Evolutionary conservation across 2,888 invertebrate species (phyloP).

Genomic region (Nymphalis urticae): DNA sequence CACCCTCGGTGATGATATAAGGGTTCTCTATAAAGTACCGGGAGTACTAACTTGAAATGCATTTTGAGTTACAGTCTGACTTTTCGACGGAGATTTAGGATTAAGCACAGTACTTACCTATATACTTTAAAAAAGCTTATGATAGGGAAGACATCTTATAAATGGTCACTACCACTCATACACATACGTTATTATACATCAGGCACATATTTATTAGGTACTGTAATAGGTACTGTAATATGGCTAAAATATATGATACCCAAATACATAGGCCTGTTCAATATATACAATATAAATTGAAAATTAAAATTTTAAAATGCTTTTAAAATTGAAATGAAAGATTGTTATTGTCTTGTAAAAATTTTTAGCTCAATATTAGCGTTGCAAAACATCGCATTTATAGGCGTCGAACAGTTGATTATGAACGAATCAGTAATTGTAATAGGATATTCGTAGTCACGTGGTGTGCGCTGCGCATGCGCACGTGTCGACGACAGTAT

Average conservation of each 20-base stretch:
- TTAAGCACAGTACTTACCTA: too few species aligned
- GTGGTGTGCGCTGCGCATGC: constrained; percentile 15
- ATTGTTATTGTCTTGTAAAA: neutral
- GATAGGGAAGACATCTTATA: too few species aligned
- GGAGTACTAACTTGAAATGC: neutral
- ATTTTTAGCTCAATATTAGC: constrained; percentile 1
- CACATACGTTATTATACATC: too few species aligned
- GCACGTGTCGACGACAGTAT: constrained; percentile 13
- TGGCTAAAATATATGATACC: too few species aligned
- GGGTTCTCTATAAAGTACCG: neutral
- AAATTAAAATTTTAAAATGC: too few species aligned
- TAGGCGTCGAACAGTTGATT: constrained; percentile 4
- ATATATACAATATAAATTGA: too few species aligned
- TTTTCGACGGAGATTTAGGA: neutral
- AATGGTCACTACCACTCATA: too few species aligned
- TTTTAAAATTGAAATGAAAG: neutral
- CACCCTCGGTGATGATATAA: neutral
- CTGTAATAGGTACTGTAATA: too few species aligned
- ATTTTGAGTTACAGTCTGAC: neutral
- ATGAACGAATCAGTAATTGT: constrained; percentile 10
- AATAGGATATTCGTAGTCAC: constrained; percentile 17
- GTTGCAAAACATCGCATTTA: constrained; percentile 2
- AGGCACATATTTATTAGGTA: too few species aligned
- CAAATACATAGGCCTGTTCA: too few species aligned
- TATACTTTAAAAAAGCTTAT: too few species aligned